Conservation (phyloP, 2,888 invertebrate genomes). For the Pediacus dermestoides region DNA sequence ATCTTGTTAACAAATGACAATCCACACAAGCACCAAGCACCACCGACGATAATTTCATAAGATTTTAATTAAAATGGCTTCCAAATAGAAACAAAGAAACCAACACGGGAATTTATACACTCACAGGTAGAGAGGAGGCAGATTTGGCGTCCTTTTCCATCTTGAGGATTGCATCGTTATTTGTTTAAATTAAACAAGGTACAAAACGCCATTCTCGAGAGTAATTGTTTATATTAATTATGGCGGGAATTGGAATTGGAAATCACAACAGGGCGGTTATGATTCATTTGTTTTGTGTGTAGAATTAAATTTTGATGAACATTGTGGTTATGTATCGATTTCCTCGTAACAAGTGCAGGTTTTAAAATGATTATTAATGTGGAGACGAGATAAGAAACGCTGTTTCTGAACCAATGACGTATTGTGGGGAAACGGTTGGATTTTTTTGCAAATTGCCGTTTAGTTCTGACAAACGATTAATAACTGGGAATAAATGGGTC, state of each 20-base stretch:
- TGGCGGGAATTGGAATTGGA: too few species aligned
- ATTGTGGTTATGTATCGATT: too few species aligned
- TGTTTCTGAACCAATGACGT: slow-evolving; percentile 37
- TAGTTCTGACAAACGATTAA: slow-evolving; percentile 48
- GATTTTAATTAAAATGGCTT: slow-evolving; percentile 40
- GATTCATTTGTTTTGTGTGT: too few species aligned
- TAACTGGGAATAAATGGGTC: slow-evolving; percentile 48
- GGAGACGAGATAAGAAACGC: slow-evolving; percentile 17
- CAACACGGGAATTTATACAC: slow-evolving; percentile 4
- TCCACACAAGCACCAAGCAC: slow-evolving; percentile 31
- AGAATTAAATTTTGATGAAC: too few species aligned
- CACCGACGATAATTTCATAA: slow-evolving; percentile 38
- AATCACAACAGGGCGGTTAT: too few species aligned
- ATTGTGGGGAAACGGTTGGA: slow-evolving; percentile 34
- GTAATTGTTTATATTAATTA: too few species aligned
- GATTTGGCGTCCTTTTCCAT: too few species aligned
- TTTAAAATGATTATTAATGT: too few species aligned
- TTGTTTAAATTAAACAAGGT: too few species aligned
- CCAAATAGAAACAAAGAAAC: slow-evolving; percentile 26
- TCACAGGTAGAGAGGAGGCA: slow-evolving; percentile 1
- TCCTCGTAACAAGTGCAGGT: too few species aligned
- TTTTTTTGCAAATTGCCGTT: slow-evolving; percentile 43
- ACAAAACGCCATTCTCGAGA: too few species aligned
- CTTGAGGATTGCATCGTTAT: too few species aligned
- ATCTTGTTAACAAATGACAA: slow-evolving; percentile 39